phyloP scores from a whole-genome alignment of 2,113 vertebrate species.

The Desmodus rotundus region DNA sequence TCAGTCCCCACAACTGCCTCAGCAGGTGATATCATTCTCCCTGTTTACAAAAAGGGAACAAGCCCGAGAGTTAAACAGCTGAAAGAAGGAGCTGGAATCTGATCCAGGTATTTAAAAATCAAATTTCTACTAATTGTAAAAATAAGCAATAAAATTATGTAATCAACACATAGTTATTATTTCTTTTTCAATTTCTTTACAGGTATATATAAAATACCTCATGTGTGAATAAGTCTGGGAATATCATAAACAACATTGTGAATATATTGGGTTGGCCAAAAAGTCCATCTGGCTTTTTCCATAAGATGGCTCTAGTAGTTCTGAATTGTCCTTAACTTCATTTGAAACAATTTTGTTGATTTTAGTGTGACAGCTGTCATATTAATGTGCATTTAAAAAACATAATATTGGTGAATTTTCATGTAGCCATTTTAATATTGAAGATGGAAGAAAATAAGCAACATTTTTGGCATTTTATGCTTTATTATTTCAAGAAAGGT shows the following conservation, averaged over 20 bases:
- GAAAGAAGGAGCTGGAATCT: background rate
- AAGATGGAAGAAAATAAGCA: too few species aligned
- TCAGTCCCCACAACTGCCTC: background rate
- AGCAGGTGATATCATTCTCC: background rate
- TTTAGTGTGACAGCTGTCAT: too few species aligned
- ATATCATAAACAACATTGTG: background rate
- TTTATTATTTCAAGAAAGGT: too few species aligned
- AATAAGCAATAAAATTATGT: background rate
- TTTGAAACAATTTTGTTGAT: too few species aligned
- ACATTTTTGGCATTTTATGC: too few species aligned
- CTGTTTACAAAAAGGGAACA: background rate
- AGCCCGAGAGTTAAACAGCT: background rate
- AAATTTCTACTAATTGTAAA: background rate
- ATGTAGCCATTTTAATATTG: too few species aligned
- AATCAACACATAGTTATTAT: background rate
- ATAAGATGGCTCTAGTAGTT: too few species aligned
- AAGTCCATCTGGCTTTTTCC: too few species aligned
- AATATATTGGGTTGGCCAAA: background rate
- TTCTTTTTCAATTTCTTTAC: background rate
- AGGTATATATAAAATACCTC: background rate
- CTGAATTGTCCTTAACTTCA: too few species aligned
- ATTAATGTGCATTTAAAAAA: too few species aligned
- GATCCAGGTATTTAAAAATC: background rate
- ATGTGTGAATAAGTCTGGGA: background rate
- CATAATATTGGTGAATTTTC: too few species aligned